Conservation (phyloP, 2,797 vertebrate species). For the Chelonia mydas region DNA sequence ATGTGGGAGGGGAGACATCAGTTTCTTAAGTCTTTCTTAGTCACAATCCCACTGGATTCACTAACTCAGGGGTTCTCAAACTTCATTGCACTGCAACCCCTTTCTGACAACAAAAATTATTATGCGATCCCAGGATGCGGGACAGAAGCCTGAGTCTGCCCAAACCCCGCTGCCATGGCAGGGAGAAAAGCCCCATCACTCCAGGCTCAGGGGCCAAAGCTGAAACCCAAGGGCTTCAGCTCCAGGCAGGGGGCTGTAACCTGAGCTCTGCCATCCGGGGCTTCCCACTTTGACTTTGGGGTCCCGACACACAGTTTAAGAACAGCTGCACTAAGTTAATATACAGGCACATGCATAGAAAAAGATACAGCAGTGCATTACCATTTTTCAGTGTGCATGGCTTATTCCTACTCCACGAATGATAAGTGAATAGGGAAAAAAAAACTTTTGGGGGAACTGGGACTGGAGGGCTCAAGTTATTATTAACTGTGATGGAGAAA, state of each 20-base stretch:
- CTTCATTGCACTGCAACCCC: too few species aligned
- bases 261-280: too few species aligned
- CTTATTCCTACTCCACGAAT: background rate
- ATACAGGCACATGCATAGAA: background rate
- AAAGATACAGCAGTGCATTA: background rate
- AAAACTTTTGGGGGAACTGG: background rate
- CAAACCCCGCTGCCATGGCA: too few species aligned
- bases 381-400: background rate
- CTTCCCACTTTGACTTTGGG: too few species aligned
- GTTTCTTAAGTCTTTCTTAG: background rate
- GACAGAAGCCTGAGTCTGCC: too few species aligned
- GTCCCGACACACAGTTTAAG: too few species aligned
- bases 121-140: too few species aligned
- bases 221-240: too few species aligned
- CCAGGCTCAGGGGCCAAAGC: too few species aligned
- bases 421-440: background rate
- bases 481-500: background rate
- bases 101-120: too few species aligned
- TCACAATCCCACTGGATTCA: background rate
- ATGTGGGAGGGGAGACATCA: accelerated
- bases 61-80: background rate
- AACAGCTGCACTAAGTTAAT: background rate
- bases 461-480: background rate
- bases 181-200: too few species aligned
- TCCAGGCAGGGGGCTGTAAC: too few species aligned